A percentile compares a stretch with the other conserved stretches of the same genome.
phyloP scores from a whole-genome alignment of 1,140 invertebrate species.

The Drosophila ohnishii region DNA sequence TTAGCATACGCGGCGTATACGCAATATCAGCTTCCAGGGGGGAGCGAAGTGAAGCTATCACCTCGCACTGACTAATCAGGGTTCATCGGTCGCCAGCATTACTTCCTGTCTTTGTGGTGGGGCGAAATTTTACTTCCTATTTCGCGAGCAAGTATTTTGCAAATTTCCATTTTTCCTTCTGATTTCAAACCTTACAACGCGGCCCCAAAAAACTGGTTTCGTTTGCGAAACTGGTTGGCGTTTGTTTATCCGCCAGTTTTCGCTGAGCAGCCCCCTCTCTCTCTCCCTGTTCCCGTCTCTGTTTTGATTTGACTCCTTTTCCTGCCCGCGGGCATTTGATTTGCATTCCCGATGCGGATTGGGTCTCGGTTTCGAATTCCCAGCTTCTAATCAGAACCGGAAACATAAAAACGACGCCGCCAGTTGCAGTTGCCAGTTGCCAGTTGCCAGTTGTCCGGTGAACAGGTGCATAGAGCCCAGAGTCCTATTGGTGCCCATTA shows the following conservation, averaged over 20 bases:
- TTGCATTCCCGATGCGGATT: constrained; percentile 63
- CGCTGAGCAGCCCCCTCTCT: not conserved
- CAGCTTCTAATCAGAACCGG: constrained; percentile 74
- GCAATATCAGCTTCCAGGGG: constrained; percentile 52
- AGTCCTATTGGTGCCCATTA: constrained; percentile 43
- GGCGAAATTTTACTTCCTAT: constrained; percentile 65
- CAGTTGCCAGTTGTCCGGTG: constrained; percentile 18
- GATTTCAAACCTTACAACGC: constrained; percentile 26
- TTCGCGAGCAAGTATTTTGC: constrained; percentile 20
- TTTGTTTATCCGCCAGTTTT: constrained; percentile 18
- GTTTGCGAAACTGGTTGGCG: constrained; percentile 75
- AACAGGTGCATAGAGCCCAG: constrained; percentile 65
- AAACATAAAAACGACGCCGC: constrained; percentile 65
- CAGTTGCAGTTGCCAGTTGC: constrained; percentile 6
- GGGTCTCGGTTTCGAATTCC: constrained; percentile 14
- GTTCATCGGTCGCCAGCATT: constrained; percentile 28
- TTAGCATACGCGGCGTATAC: constrained; percentile 64
- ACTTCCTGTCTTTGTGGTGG: constrained; percentile 72
- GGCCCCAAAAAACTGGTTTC: constrained; percentile 66
- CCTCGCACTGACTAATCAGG: constrained; percentile 29
- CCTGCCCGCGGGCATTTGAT: constrained; percentile 64
- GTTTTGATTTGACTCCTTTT: constrained; percentile 52
- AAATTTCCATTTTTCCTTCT: constrained; percentile 60
- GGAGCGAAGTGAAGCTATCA: constrained; percentile 20
- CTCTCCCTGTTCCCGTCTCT: constrained; percentile 5